Percentiles rank a stretch among this genome's conserved stretches.
Conservation (phyloP, 1,140 invertebrate genomes). For the Dinoponera quadriceps region DNA sequence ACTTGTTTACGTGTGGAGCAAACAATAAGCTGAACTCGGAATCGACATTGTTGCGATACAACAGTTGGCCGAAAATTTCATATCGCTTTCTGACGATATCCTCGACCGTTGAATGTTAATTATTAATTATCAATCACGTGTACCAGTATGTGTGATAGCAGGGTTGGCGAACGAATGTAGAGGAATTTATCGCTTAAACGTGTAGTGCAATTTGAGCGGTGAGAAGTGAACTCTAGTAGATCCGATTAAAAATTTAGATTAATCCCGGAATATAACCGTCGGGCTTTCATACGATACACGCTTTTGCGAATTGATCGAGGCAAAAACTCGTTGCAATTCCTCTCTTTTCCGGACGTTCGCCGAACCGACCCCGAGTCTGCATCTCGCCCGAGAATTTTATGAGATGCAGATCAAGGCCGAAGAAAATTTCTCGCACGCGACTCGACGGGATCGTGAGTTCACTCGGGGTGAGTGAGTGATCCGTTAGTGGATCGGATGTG, state of each 20-base stretch:
- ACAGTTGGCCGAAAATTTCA: background rate
- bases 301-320: background rate
- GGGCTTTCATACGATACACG: background rate
- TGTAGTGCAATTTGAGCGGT: background rate
- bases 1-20: no score
- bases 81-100: background rate
- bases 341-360: background rate
- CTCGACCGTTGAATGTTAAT: background rate
- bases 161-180: no score
- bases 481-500: slow-evolving; percentile 12
- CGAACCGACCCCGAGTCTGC: background rate
- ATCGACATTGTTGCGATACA: no score
- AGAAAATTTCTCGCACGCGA: slow-evolving; percentile 11
- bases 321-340: background rate
- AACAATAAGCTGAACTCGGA: no score
- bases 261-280: no score
- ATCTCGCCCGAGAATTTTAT: slow-evolving; percentile 38
- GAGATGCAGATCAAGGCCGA: slow-evolving; percentile 25
- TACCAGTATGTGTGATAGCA: slow-evolving; percentile 25
- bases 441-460: slow-evolving; percentile 15
- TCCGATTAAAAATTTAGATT: no score
- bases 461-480: background rate
- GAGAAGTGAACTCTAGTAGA: background rate
- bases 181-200: background rate
- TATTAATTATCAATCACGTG: background rate